These are phyloP conservation scores for Caenorhabditis sp. DNA, from an alignment of 2,888 invertebrate species.

Conservation along the genomic window DNA sequence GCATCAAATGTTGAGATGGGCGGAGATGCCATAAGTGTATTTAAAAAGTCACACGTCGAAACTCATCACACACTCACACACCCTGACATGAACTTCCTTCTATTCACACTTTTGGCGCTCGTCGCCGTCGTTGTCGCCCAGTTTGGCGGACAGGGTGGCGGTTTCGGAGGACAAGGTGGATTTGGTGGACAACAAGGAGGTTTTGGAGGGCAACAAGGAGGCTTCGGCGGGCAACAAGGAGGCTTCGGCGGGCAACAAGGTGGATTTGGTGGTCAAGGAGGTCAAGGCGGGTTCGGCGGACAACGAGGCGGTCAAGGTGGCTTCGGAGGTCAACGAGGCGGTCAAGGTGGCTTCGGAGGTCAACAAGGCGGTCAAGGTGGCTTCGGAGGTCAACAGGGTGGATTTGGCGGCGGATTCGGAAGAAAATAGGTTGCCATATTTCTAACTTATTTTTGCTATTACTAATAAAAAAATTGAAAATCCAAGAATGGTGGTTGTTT, in stretches of 20 bases:
- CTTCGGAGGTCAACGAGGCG: background rate
- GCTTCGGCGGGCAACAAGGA: background rate
- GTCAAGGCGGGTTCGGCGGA: background rate
- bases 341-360: background rate
- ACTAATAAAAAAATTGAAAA: background rate
- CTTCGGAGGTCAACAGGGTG: too few relatives aligned
- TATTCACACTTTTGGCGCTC: background rate
- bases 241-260: constrained; percentile 2
- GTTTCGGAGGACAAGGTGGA: too few relatives aligned
- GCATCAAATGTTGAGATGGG: background rate
- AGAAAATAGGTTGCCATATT: background rate
- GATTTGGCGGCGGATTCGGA: background rate
- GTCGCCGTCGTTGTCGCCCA: background rate
- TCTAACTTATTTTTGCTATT: background rate
- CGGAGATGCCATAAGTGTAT: background rate
- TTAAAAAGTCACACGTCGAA: background rate
- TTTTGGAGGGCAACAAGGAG: too few relatives aligned
- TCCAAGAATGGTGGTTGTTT: background rate
- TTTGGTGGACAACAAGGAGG: too few relatives aligned
- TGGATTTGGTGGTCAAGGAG: constrained; percentile 3
- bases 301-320: constrained; percentile 1
- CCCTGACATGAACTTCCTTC: background rate
- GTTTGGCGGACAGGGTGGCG: background rate
- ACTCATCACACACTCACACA: background rate
- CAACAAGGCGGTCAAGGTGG: too few relatives aligned